Conservation (phyloP, 2,888 invertebrate genomes). For the Idaea straminata region DNA sequence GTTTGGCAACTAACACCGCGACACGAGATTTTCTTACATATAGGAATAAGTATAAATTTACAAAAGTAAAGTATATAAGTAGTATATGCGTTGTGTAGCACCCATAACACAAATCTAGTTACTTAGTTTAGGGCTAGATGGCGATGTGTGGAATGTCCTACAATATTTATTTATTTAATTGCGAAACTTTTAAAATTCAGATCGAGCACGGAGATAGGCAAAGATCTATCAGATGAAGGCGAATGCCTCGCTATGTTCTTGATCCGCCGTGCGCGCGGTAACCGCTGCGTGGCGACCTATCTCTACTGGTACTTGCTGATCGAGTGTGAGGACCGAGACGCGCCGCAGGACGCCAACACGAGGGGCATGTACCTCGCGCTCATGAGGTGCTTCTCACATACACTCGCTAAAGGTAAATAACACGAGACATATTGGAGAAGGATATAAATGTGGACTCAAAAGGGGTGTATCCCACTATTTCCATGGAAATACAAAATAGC, state of each 20-base stretch:
- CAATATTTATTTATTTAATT: not conserved
- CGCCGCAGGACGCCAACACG: conserved; percentile 86
- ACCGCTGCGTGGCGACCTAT: conserved; percentile 95
- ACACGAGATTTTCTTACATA: too few relatives aligned
- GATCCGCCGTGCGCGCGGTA: conserved; percentile 92
- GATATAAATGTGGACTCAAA: too few relatives aligned
- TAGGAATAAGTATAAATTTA: too few relatives aligned
- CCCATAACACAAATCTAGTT: too few relatives aligned
- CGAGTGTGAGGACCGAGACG: conserved; percentile 93
- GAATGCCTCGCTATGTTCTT: conserved; percentile 93
- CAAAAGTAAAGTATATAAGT: too few relatives aligned
- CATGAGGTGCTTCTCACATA: conserved; percentile 90
- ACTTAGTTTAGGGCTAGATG: too few relatives aligned
- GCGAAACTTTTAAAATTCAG: not conserved
- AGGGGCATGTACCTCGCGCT: conserved; percentile 94
- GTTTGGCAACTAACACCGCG: too few relatives aligned
- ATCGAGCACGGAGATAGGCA: not conserved
- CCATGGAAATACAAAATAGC: too few relatives aligned
- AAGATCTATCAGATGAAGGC: conserved; percentile 50
- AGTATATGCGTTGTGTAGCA: too few relatives aligned
- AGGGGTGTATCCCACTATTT: too few relatives aligned
- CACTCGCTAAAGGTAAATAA: conserved; percentile 81
- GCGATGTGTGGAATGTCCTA: too few relatives aligned
- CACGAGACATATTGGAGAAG: not conserved
- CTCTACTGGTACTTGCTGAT: conserved; percentile 98